phyloP scores from a whole-genome alignment of 2,797 vertebrate genomes.

The Labroides dimidiatus region DNA sequence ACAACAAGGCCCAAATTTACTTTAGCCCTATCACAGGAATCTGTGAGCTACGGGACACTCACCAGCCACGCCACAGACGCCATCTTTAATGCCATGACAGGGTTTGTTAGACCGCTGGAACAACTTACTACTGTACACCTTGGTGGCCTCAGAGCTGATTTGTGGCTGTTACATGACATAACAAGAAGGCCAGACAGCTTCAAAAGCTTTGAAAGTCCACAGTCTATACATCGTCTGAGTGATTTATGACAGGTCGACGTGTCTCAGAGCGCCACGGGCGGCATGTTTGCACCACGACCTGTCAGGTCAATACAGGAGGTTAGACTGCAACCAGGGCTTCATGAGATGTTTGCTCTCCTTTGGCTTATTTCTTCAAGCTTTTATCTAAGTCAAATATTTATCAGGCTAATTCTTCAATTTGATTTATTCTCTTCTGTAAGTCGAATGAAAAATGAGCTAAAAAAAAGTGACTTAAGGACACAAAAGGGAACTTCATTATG shows the following conservation, averaged over 20 bases:
- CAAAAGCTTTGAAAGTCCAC: slow-evolving; percentile 20
- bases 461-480: too few species aligned
- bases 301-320: too few species aligned
- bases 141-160: slow-evolving; percentile 65
- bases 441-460: too few species aligned
- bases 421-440: too few species aligned
- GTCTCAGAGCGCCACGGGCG: not conserved
- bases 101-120: slow-evolving; percentile 42
- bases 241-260: slow-evolving; percentile 35
- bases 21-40: slow-evolving; percentile 86
- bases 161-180: slow-evolving; percentile 61
- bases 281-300: too few species aligned
- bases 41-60: slow-evolving; percentile 82
- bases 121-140: slow-evolving; percentile 50
- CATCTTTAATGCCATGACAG: slow-evolving; percentile 72
- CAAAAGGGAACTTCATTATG: too few species aligned
- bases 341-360: too few species aligned
- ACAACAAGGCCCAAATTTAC: slow-evolving; percentile 87
- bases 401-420: too few species aligned
- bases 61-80: slow-evolving; percentile 68
- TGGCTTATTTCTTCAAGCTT: too few species aligned
- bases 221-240: slow-evolving; percentile 26
- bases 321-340: too few species aligned
- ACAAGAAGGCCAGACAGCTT: slow-evolving; percentile 50
- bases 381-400: too few species aligned